Evolutionary conservation across 2,797 vertebrate genomes (phyloP).

Genomic region (Urocyon cinereoargenteus): DNA sequence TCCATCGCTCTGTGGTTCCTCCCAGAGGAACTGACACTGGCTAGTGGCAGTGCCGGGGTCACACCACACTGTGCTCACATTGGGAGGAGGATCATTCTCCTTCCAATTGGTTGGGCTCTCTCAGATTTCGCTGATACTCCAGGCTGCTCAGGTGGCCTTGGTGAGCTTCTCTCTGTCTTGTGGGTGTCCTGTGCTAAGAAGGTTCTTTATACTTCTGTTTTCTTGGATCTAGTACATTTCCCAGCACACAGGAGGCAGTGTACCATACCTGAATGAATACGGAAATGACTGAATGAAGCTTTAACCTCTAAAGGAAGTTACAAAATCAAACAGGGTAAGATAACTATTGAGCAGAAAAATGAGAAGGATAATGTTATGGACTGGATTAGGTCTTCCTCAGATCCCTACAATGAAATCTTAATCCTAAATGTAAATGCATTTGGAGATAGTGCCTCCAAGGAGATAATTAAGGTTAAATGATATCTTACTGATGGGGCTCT

Average conservation of each 20-base stretch:
- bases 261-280: neutral
- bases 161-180: neutral
- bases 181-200: too few relatives aligned
- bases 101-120: neutral
- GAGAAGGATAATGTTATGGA: neutral
- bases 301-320: neutral
- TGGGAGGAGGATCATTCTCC: neutral
- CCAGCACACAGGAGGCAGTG: accelerated
- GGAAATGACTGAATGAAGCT: neutral
- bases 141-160: accelerated
- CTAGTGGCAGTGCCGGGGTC: too few relatives aligned
- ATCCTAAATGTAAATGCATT: accelerated
- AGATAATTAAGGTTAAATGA: neutral
- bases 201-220: neutral
- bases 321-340: neutral
- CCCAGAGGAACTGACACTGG: accelerated
- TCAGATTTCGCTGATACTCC: neutral
- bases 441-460: neutral
- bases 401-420: neutral
- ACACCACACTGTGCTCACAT: accelerated
- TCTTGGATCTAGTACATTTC: accelerated
- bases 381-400: neutral
- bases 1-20: neutral
- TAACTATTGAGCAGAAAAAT: neutral
- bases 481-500: accelerated